Percentiles rank a stretch among this genome's conserved stretches.
Evolutionary conservation across 2,888 invertebrate genomes (phyloP).

Genomic region (Agrochola circellaris): DNA sequence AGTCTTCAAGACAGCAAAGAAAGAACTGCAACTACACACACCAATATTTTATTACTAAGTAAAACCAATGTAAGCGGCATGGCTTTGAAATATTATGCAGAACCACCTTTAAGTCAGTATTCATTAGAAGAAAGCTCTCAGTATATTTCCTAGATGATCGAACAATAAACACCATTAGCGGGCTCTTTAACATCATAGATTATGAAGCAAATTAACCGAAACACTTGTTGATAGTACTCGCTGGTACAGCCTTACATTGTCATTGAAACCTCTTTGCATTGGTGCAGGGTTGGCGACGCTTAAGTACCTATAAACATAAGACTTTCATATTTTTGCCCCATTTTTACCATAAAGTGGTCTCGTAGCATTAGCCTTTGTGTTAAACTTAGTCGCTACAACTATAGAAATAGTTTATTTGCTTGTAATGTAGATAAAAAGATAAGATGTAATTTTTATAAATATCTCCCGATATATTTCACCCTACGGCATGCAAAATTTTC

Average conservation of each 20-base stretch:
- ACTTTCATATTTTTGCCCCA: not conserved
- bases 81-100: conserved; percentile 36
- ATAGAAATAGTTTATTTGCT: too few relatives aligned
- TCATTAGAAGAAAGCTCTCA: conserved; percentile 49
- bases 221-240: conserved; percentile 28
- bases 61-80: conserved; percentile 24
- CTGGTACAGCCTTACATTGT: conserved; percentile 30
- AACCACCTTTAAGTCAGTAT: conserved; percentile 32
- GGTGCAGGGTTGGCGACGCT: conserved; percentile 25
- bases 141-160: conserved; percentile 18
- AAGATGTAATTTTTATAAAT: too few relatives aligned
- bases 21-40: not conserved
- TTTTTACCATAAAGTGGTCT: not conserved
- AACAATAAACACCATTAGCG: conserved; percentile 56
- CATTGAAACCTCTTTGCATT: conserved; percentile 17
- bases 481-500: too few relatives aligned
- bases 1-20: not conserved
- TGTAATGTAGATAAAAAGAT: too few relatives aligned
- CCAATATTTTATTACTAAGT: conserved; percentile 10
- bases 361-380: too few relatives aligned
- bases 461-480: too few relatives aligned
- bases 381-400: too few relatives aligned
- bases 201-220: conserved; percentile 54
- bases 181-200: conserved; percentile 30
- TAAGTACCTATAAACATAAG: not conserved